These are phyloP conservation scores for Rhipidura dahli DNA, from an alignment of 2,113 vertebrate species.

Conservation along the genomic window DNA sequence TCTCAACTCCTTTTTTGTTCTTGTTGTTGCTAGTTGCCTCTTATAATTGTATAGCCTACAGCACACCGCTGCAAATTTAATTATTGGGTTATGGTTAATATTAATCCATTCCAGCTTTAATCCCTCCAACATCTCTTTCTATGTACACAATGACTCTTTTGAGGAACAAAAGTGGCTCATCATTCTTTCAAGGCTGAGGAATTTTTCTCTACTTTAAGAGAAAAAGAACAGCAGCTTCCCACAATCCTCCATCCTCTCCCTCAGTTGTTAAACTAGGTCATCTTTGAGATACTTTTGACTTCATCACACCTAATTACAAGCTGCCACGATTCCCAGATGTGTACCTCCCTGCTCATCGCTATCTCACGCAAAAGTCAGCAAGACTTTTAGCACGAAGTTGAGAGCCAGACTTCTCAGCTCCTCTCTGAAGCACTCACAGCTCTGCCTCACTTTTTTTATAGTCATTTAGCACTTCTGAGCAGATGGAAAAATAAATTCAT, in stretches of 20 bases:
- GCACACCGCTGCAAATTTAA: neutral
- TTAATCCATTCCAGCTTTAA: neutral
- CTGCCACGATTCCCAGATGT: neutral
- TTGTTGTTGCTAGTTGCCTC: neutral
- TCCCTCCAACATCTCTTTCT: neutral
- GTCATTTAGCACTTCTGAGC: neutral
- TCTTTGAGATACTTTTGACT: neutral
- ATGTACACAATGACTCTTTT: neutral
- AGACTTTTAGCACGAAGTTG: neutral
- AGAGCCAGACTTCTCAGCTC: neutral
- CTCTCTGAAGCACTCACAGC: neutral
- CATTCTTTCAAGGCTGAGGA: neutral
- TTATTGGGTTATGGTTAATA: neutral
- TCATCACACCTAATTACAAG: neutral
- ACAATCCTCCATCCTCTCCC: neutral
- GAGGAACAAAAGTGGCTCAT: neutral
- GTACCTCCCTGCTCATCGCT: neutral
- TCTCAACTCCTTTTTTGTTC: neutral
- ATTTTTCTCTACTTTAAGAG: neutral
- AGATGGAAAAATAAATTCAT: neutral
- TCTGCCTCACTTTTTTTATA: neutral
- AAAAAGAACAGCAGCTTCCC: neutral
- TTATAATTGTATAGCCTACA: neutral
- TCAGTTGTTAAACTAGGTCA: neutral
- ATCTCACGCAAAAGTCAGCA: neutral